phyloP scores from a whole-genome alignment of 2,797 vertebrate genomes.

The Odontamblyopus lacepedii region DNA sequence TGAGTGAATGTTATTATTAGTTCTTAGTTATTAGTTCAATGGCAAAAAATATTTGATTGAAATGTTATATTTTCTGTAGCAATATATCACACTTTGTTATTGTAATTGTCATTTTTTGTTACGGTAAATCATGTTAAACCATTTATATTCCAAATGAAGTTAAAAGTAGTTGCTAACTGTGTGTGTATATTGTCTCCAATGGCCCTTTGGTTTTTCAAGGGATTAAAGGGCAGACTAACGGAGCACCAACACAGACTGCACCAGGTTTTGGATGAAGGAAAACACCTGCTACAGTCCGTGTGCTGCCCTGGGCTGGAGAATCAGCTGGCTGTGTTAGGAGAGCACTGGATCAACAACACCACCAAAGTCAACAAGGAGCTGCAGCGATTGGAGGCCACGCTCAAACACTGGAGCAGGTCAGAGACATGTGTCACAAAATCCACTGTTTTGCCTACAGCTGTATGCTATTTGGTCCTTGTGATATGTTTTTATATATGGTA shows the following conservation, averaged over 20 bases:
- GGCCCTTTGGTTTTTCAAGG: conserved; percentile 63
- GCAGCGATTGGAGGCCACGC: conserved; percentile 88
- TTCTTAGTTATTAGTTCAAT: too few relatives aligned
- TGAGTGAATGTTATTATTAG: too few relatives aligned
- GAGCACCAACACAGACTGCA: conserved; percentile 92
- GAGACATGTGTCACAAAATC: conserved; percentile 9
- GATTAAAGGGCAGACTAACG: conserved; percentile 83
- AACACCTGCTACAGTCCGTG: conserved; percentile 86
- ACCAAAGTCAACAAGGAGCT: conserved; percentile 89
- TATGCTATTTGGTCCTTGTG: background rate
- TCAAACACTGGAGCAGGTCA: conserved; percentile 97
- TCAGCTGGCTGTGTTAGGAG: conserved; percentile 87
- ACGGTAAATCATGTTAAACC: background rate
- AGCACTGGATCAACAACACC: conserved; percentile 88
- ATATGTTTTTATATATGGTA: background rate
- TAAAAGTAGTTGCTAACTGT: background rate
- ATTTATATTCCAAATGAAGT: background rate
- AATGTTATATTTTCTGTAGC: too few relatives aligned
- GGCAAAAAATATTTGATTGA: too few relatives aligned
- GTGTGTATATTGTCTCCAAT: background rate
- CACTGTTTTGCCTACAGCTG: background rate
- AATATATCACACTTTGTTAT: too few relatives aligned
- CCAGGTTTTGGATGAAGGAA: conserved; percentile 91
- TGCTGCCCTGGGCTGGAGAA: conserved; percentile 89
- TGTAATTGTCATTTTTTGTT: background rate